These are phyloP conservation scores for Siphonodentalium dalli DNA, from an alignment of 2,888 invertebrate genomes.

Conservation along the genomic window DNA sequence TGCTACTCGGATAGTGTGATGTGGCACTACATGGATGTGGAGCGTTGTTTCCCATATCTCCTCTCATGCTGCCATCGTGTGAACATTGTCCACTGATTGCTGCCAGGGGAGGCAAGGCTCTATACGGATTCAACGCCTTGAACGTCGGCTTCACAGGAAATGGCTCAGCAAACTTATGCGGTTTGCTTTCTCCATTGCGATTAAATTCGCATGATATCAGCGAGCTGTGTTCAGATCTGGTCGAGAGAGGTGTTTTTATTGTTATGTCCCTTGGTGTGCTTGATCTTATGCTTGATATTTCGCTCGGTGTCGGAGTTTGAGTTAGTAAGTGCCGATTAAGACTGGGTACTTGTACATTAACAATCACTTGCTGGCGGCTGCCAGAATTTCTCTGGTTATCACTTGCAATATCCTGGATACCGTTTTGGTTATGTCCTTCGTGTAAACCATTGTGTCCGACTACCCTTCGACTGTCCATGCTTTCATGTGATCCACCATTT, in stretches of 20 bases:
- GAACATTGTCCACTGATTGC: conserved; percentile 24
- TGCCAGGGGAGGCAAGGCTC: conserved; percentile 42
- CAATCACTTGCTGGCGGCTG: too few species aligned
- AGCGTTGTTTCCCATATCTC: conserved; percentile 14
- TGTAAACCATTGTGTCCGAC: too few species aligned
- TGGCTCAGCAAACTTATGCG: conserved; percentile 53
- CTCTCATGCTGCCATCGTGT: conserved; percentile 27
- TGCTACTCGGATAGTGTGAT: conserved; percentile 42
- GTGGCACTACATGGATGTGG: conserved; percentile 38
- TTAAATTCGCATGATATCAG: conserved; percentile 37
- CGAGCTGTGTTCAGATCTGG: conserved; percentile 35
- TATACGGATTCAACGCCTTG: conserved; percentile 51
- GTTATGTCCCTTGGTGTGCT: conserved; percentile 32
- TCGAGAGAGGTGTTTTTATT: conserved; percentile 39
- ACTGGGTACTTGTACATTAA: too few species aligned
- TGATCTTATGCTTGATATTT: conserved; percentile 50
- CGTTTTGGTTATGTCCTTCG: too few species aligned
- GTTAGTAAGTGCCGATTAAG: too few species aligned
- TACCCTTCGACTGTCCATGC: too few species aligned
- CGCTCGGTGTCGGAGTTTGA: conserved; percentile 58
- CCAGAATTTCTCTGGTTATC: too few species aligned
- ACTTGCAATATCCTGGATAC: too few species aligned
- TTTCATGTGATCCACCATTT: too few species aligned
- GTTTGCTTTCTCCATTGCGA: conserved; percentile 35
- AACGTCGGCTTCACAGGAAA: conserved; percentile 39